These are phyloP conservation scores for Macrosteles quadrilineatus DNA, from an alignment of 1,140 invertebrate genomes.

Conservation along the genomic window DNA sequence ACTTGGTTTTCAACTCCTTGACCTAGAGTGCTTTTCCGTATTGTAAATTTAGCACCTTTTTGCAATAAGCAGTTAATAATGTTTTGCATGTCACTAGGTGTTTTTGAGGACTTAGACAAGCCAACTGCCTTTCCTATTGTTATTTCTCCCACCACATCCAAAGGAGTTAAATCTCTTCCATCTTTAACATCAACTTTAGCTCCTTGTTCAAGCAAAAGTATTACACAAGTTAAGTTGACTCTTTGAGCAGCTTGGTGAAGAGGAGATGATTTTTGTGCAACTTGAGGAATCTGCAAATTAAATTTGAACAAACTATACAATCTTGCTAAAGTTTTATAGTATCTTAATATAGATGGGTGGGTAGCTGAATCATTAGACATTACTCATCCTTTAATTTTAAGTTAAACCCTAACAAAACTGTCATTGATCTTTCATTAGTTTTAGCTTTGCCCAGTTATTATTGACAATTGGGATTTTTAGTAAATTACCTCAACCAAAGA, in stretches of 20 bases:
- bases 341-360: no score
- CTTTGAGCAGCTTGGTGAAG: conserved; percentile 54
- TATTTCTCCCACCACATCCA: conserved; percentile 53
- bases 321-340: no score
- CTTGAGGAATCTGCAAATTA: conserved; percentile 45
- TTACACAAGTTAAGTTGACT: conserved; percentile 49
- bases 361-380: no score
- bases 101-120: no score
- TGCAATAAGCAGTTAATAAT: conserved; percentile 16
- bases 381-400: no score
- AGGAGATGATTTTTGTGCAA: conserved; percentile 44
- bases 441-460: not conserved
- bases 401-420: no score
- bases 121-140: not conserved
- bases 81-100: not conserved
- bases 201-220: conserved; percentile 51
- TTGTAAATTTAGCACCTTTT: conserved; percentile 33
- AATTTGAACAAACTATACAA: not conserved
- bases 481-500: no score
- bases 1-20: conserved; percentile 29
- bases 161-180: conserved; percentile 50
- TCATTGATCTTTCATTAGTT: not conserved
- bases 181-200: conserved; percentile 52
- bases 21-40: conserved; percentile 23
- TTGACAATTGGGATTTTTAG: no score